Percentiles rank a stretch among this genome's conserved stretches.
Conservation (phyloP, 1,140 invertebrate species). For the Pseudomyrmex sp. region DNA sequence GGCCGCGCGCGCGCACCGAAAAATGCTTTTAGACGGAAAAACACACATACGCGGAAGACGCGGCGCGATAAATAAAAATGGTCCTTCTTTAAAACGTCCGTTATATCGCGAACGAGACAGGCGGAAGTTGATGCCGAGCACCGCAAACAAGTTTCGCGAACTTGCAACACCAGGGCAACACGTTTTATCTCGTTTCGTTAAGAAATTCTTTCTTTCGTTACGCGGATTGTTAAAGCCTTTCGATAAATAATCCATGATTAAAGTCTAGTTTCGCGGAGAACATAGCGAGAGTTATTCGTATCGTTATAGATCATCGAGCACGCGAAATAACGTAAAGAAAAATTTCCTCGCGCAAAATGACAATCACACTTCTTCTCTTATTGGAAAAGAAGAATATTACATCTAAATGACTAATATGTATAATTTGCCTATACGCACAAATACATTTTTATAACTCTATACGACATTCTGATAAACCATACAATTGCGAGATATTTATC, state of each 20-base stretch:
- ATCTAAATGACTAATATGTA: neutral
- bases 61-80: constrained; percentile 68
- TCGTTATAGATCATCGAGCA: neutral
- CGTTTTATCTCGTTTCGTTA: constrained; percentile 49
- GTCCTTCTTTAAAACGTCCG: constrained; percentile 57
- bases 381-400: neutral
- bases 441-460: constrained; percentile 8
- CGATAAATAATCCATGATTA: constrained; percentile 24
- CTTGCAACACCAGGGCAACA: neutral
- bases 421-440: neutral
- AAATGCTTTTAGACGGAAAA: constrained; percentile 50
- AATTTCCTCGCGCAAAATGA: neutral
- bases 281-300: neutral
- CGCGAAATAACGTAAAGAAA: neutral
- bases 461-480: neutral
- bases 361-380: too few species aligned
- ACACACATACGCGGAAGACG: constrained; percentile 26
- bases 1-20: neutral
- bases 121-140: constrained; percentile 51
- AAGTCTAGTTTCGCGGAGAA: constrained; percentile 1
- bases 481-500: constrained; percentile 26
- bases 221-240: constrained; percentile 16
- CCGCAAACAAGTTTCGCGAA: constrained; percentile 35
- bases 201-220: constrained; percentile 15
- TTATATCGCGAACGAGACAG: constrained; percentile 25